Evolutionary conservation across 2,113 vertebrate species (phyloP).

Genomic region (Sardina pilchardus): DNA sequence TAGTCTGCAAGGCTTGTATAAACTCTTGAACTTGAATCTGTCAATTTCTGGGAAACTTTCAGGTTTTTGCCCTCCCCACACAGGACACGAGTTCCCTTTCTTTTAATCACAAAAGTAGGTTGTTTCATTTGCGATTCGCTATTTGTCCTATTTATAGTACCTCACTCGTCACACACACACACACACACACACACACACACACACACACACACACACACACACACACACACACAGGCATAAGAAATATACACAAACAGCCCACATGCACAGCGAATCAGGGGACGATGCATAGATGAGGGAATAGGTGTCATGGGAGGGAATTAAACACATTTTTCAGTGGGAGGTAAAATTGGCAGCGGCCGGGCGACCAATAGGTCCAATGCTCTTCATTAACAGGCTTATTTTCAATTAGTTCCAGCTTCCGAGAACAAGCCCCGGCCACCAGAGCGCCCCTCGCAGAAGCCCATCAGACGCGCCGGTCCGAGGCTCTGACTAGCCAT

Average conservation of each 20-base stretch:
- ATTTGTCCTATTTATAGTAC: constrained; percentile 21
- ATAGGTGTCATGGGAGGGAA: constrained; percentile 45
- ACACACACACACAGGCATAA: not conserved
- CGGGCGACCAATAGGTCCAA: constrained; percentile 32
- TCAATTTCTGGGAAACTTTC: not conserved
- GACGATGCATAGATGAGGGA: constrained; percentile 37
- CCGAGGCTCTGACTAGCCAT: constrained; percentile 23
- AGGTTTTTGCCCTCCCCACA: not conserved
- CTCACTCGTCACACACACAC: constrained; percentile 10
- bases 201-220: not conserved
- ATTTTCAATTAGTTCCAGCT: constrained; percentile 71
- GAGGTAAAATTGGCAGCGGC: constrained; percentile 46
- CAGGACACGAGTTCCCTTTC: not conserved
- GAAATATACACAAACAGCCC: constrained; percentile 9
- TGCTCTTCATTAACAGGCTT: constrained; percentile 56
- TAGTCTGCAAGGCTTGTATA: not conserved
- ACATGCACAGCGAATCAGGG: constrained; percentile 33
- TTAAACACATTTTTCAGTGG: constrained; percentile 58
- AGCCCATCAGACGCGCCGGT: too few species aligned
- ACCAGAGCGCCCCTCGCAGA: not conserved
- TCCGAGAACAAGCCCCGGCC: constrained; percentile 51
- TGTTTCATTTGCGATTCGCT: constrained; percentile 23
- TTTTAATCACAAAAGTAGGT: constrained; percentile 31
- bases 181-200: constrained; percentile 11
- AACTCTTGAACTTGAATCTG: not conserved